Evolutionary conservation across 2,113 vertebrate genomes (phyloP).

Genomic region (Pithys albifrons): DNA sequence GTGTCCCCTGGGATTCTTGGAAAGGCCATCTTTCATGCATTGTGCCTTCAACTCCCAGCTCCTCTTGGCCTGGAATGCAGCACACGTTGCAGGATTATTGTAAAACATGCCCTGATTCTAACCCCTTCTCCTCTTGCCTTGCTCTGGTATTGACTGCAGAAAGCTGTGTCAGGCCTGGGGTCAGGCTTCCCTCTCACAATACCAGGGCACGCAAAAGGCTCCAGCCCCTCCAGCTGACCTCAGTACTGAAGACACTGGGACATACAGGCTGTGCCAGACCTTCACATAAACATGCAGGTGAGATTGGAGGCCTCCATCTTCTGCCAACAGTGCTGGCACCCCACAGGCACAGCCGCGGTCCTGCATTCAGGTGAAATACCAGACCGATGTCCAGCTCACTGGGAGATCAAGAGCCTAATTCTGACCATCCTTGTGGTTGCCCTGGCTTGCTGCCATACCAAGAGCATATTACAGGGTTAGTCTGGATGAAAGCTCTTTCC

Average conservation of each 20-base stretch:
- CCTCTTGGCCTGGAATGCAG: conserved; percentile 24
- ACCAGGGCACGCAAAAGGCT: background rate
- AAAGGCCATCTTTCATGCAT: background rate
- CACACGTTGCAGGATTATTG: conserved; percentile 48
- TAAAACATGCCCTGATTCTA: conserved; percentile 51
- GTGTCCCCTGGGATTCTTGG: background rate
- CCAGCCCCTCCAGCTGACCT: background rate
- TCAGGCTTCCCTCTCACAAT: background rate
- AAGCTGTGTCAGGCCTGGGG: conserved; percentile 1
- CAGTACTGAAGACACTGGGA: accelerated
- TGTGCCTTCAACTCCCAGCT: background rate
- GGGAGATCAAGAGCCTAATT: background rate
- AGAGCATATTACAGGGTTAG: background rate
- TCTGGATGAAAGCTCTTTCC: background rate
- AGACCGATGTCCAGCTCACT: background rate
- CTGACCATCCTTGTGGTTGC: background rate
- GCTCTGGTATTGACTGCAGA: conserved; percentile 4
- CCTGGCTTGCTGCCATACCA: background rate
- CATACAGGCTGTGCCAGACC: background rate
- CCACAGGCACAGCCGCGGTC: accelerated
- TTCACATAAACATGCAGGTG: background rate
- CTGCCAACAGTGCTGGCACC: background rate
- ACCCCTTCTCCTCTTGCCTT: conserved; percentile 47
- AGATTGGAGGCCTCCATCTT: background rate
- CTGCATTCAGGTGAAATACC: background rate